Base-by-base conservation (phyloP, 2,888 invertebrate genomes). In the Horisme vitalbata region DNA sequence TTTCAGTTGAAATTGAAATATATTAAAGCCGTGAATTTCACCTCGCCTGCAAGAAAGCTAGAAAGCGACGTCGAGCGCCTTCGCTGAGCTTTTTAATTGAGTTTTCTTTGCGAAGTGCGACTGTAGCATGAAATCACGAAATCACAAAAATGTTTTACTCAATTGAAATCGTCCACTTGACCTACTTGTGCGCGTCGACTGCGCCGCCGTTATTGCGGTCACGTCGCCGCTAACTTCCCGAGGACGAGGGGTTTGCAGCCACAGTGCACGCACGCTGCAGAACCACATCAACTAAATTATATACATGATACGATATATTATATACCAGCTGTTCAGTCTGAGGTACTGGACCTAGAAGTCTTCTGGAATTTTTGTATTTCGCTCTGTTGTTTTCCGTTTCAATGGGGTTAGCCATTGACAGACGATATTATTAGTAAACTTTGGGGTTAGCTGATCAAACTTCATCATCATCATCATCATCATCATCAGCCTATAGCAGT, bases 151-250 rank as follows among this genome's bases (percentile, higher is more conserved):
- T 20, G 36, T 48, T 15, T 48, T 27, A 26, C 26, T 44, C 34
- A 23, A 44, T 49, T 26, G 34, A 12, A 38, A 44, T 20, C 24
- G 30, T 39, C 35, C 31, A 38, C 38, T 49, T 44, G 48, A 44
- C 38, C 44, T 35, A 35, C 37, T 45, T 38, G 31, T 27, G 23
- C 1, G 36, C 32, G 37, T 12, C 14, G 26, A 18, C 43, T 34
- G 43, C 30, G 43, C 23, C 39, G 32, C 31, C 37, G 41, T 23
- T 46, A 39, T 52, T 44, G 51, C 50, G 50, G 45, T 43, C 46
- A 45, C 51, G 38, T 45, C 43, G 38, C n/a, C n/a, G n/a, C 37
- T 32, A 33, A 37, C 33, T 47, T 21, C 9, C 33, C 12, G 21
- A 28, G 34, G 35, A 26, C 20, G 8, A 14, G 28, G 34, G 15